phyloP scores from a whole-genome alignment of 2,797 vertebrate species.

The Botia kubotai region DNA sequence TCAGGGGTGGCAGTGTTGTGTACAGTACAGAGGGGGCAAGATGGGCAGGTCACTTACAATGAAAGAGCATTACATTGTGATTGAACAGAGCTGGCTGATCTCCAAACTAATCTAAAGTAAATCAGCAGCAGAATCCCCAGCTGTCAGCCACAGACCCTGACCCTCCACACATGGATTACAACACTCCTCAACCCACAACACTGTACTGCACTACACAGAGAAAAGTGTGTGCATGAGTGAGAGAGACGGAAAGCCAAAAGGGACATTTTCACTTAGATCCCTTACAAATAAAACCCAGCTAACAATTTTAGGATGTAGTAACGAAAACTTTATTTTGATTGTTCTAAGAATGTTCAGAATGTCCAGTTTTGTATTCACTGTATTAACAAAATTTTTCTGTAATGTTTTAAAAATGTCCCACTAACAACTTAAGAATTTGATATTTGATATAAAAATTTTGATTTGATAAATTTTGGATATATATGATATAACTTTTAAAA shows the following conservation, averaged over 20 bases:
- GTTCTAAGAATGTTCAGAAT: no score
- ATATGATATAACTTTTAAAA: neutral
- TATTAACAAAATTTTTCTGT: no score
- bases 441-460: no score
- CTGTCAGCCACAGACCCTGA: constrained; percentile 68
- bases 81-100: constrained; percentile 72
- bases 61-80: constrained; percentile 72
- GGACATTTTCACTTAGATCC: neutral
- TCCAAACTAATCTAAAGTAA: constrained; percentile 67
- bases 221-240: neutral
- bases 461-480: neutral
- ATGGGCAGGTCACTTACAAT: constrained; percentile 57
- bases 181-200: constrained; percentile 37
- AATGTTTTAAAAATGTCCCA: no score
- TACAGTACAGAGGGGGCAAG: constrained; percentile 18
- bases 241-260: neutral
- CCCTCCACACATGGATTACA: constrained; percentile 71
- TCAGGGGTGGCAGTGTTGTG: constrained; percentile 18
- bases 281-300: neutral
- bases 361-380: no score
- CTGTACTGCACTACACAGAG: constrained; percentile 55
- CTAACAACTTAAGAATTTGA: no score
- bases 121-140: constrained; percentile 62
- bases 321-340: no score
- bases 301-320: no score